These are phyloP conservation scores for Rhizoglyphus robini DNA, from an alignment of 1,140 invertebrate species.

Conservation along the genomic window DNA sequence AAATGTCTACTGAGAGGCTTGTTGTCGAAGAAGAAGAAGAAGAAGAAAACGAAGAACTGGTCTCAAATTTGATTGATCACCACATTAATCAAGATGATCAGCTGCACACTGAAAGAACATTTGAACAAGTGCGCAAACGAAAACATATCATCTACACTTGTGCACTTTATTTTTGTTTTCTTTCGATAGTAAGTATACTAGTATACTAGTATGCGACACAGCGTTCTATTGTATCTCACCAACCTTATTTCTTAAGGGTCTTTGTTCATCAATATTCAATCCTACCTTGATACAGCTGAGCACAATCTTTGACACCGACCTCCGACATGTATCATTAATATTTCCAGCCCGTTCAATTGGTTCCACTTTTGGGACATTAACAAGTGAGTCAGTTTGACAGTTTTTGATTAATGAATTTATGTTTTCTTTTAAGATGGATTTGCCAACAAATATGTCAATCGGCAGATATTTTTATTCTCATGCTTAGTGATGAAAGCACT, in stretches of 20 bases:
- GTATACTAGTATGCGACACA: not conserved
- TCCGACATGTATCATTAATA: not conserved
- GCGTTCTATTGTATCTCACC: not conserved
- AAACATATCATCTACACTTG: slow-evolving; percentile 15
- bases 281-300: slow-evolving; percentile 11
- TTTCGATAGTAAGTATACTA: slow-evolving; percentile 5
- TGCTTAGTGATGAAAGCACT: slow-evolving; percentile 5
- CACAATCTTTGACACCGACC: not conserved
- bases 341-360: slow-evolving; percentile 13
- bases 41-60: too few species aligned
- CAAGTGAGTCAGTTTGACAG: slow-evolving; percentile 5
- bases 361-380: not conserved
- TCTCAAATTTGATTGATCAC: not conserved
- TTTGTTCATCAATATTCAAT: slow-evolving; percentile 15
- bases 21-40: too few species aligned
- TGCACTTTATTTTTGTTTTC: slow-evolving; percentile 8
- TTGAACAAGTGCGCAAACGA: not conserved
- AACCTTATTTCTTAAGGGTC: slow-evolving; percentile 6
- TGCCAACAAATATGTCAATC: not conserved
- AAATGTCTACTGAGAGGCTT: too few species aligned
- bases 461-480: slow-evolving; percentile 1
- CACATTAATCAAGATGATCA: not conserved
- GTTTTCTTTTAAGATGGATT: slow-evolving; percentile 10
- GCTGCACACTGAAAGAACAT: not conserved
- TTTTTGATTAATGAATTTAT: not conserved